These are phyloP conservation scores for Phylloscopus trochilus DNA, from an alignment of 2,113 vertebrate species.

Conservation along the genomic window DNA sequence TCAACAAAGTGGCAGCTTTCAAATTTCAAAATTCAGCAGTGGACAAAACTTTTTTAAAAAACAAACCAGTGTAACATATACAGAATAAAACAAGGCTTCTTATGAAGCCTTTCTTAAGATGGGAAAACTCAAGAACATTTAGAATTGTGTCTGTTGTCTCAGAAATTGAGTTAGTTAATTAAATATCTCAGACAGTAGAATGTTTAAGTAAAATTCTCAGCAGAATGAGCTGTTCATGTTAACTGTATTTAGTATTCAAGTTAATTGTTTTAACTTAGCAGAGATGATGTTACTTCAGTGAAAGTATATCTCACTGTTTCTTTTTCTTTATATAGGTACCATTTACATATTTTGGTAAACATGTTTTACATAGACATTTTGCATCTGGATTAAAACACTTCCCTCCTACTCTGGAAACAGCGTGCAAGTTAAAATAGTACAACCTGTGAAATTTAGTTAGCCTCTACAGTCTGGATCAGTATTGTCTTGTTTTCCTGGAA, in stretches of 20 bases:
- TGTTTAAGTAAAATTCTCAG: neutral
- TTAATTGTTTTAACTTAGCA: neutral
- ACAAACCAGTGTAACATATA: neutral
- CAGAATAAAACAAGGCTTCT: neutral
- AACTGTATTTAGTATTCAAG: neutral
- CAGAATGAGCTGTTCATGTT: neutral
- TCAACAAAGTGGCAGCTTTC: neutral
- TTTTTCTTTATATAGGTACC: neutral
- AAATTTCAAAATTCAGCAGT: neutral
- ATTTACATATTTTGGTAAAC: neutral
- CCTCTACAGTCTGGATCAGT: neutral
- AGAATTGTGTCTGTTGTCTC: neutral
- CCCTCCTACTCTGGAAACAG: neutral
- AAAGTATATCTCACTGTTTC: neutral
- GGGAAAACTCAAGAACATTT: neutral
- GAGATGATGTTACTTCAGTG: neutral
- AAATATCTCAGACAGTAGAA: neutral
- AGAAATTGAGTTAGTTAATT: neutral
- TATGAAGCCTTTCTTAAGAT: neutral
- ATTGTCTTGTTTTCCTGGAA: neutral
- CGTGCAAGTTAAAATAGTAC: neutral
- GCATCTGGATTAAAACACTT: neutral
- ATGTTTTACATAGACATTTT: neutral
- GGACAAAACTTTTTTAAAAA: neutral
- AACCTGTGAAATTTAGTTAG: neutral